phyloP scores from a whole-genome alignment of 1,140 invertebrate genomes.

The Euura lappo region DNA sequence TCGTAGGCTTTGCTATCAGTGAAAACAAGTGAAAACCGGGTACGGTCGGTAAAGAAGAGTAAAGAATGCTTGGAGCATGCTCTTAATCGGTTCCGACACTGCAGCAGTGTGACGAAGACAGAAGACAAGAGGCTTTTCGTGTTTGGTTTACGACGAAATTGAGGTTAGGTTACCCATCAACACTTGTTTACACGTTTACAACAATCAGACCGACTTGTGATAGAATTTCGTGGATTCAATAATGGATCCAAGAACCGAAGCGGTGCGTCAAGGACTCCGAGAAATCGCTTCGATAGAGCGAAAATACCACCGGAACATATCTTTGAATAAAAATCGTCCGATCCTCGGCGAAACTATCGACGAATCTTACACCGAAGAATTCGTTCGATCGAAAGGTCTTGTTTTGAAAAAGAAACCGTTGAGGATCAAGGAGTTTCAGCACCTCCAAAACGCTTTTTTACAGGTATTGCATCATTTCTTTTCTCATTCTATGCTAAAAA shows the following conservation, averaged over 20 bases:
- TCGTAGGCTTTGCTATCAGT: no score
- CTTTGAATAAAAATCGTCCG: conserved; percentile 38
- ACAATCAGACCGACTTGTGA: no score
- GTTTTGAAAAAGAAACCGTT: conserved; percentile 43
- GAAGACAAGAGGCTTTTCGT: no score
- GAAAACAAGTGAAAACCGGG: no score
- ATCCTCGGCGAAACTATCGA: conserved; percentile 33
- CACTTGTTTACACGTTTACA: no score
- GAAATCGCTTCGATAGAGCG: conserved; percentile 28
- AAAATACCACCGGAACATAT: conserved; percentile 33
- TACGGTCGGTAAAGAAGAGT: no score
- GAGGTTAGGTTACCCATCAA: no score
- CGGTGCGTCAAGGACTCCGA: conserved; percentile 29
- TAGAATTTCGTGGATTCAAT: neutral
- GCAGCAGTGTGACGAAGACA: no score
- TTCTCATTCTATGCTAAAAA: no score
- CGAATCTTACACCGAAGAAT: conserved; percentile 28
- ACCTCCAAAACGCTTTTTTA: conserved; percentile 48
- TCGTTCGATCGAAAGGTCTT: conserved; percentile 33
- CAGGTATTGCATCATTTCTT: conserved; percentile 35
- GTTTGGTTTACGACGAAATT: no score
- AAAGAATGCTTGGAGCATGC: no score
- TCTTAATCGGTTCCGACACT: no score
- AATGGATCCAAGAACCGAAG: neutral
- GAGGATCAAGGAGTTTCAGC: conserved; percentile 38